phyloP scores from a whole-genome alignment of 2,888 invertebrate genomes.

The Imbricaverruca yamaguchii region DNA sequence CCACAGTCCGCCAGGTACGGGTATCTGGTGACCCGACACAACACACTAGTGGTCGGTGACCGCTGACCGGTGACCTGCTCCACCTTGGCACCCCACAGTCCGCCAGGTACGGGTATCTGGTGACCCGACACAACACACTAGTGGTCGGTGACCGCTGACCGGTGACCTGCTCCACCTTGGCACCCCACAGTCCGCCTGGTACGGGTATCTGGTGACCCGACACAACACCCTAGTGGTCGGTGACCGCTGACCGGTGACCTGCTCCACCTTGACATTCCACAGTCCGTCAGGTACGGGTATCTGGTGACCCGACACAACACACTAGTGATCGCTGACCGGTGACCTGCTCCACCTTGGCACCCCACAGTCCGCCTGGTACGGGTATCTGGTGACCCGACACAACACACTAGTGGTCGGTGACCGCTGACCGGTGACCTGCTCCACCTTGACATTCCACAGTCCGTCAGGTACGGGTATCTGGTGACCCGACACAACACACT shows the following conservation, averaged over 20 bases:
- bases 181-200: constrained; percentile 21
- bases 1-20: constrained; percentile 20
- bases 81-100: constrained; percentile 21
- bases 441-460: too few species aligned
- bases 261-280: constrained; percentile 5
- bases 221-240: too few species aligned
- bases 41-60: too few species aligned
- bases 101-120: constrained; percentile 4
- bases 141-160: too few species aligned
- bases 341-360: too few species aligned
- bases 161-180: neutral
- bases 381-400: too few species aligned
- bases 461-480: too few species aligned
- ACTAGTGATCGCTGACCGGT: too few species aligned
- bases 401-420: too few species aligned
- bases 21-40: constrained; percentile 23
- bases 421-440: too few species aligned
- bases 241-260: neutral
- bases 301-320: constrained; percentile 22
- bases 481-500: too few species aligned
- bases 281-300: constrained; percentile 9
- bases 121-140: constrained; percentile 19
- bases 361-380: too few species aligned
- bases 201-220: constrained; percentile 24
- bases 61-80: neutral